These are phyloP conservation scores for Pterocles gutturalis DNA, from an alignment of 2,113 vertebrate species.

Conservation along the genomic window DNA sequence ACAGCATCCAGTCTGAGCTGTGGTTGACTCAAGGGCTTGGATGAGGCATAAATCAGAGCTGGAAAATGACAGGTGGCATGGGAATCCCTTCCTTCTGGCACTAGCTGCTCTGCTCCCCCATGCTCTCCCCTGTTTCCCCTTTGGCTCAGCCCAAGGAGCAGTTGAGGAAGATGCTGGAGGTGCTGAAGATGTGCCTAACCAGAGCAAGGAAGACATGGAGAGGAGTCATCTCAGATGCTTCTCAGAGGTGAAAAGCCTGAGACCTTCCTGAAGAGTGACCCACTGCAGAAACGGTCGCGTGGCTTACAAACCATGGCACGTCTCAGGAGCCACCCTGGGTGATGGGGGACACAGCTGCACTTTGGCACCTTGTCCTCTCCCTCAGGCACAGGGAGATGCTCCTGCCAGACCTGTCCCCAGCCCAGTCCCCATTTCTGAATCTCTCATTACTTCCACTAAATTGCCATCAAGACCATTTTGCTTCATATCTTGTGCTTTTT, in stretches of 20 bases:
- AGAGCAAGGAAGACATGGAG: neutral
- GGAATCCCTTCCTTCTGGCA: neutral
- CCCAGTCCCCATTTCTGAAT: neutral
- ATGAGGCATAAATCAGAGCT: neutral
- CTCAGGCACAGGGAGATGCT: neutral
- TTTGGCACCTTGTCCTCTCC: neutral
- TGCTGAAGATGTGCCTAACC: neutral
- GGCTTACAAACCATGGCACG: rapidly evolving
- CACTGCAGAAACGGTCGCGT: neutral
- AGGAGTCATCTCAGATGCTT: neutral
- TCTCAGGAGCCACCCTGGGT: neutral
- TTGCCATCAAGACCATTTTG: neutral
- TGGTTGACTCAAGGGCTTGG: neutral
- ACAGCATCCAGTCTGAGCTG: neutral
- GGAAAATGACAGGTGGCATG: neutral
- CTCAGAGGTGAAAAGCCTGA: neutral
- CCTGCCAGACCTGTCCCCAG: neutral
- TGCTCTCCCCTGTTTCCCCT: neutral
- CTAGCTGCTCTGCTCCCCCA: neutral
- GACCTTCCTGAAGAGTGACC: neutral
- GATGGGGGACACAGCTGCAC: neutral
- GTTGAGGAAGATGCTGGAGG: neutral
- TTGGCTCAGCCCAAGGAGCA: neutral
- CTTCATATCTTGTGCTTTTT: neutral
- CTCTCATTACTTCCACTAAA: neutral